Base-by-base conservation (phyloP, 2,797 vertebrate species). In the Cossypha polioptera region DNA sequence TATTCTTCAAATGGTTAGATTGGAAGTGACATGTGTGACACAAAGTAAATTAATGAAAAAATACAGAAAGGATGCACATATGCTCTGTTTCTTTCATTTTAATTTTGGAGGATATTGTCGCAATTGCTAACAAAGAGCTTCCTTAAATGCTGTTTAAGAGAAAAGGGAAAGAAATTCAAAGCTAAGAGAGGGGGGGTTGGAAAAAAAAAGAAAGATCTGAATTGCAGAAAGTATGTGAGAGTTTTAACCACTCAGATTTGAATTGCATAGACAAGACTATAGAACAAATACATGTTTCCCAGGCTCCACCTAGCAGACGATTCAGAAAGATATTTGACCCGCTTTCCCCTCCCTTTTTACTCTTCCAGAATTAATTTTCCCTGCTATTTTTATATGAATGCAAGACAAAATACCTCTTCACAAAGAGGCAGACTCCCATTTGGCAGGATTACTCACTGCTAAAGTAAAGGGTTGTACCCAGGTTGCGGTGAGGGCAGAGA, bases 251-350 rank as follows among this genome's bases (percentile, higher is more conserved):
- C 98, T 98, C 97, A 97, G 97, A 97, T 98, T 98, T 97, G 96
- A 97, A 97, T 97, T 98, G 97, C 97, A 94, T 96, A 97, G 96
- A 96, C 97, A 98, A 97, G 95, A 95, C 78, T 61, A 84, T 33
- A 86, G 75, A 97, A 97, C 79, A 54, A 84, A 94, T 96, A 96
- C 78, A 92, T 88, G 95, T 98, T 98, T 98, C 98, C 98, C 98
- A 98, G 98, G 98, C 98, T 97, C 97, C 96, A 98, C 97, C 98
- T 98, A 97, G 94, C 94, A 97, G 96, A 98, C 97, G 97, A 95
- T 97, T 97, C 96, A 86, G 95, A 98, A 97, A 96, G 97, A 98
- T 97, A 97, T 94, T 97, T 97, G 96, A 98, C 92, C 96, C 35
- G 94, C 94, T 62, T 95, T 81, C 82, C 55, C 69, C 68, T 89